Evolutionary conservation across 2,888 invertebrate species (phyloP), one percentile per base, ranked within the genome.

Genomic region (Bursaphelenchus okinawaensis): DNA sequence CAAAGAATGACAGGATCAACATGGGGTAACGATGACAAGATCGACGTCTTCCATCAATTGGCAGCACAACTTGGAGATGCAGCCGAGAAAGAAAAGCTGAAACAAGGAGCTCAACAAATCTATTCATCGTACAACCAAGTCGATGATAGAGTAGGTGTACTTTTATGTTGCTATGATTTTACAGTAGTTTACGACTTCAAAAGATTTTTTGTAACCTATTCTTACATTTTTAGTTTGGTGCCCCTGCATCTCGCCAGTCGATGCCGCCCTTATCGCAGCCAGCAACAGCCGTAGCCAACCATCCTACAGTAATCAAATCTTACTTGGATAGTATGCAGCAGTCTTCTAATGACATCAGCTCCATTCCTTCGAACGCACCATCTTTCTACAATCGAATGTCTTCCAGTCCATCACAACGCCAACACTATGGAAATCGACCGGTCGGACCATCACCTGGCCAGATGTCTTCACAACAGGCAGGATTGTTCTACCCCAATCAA

Each of bases 291-390:
- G 16, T 26, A 1, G 56, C 62, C n/a, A 66, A 9, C 50, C 56
- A 63, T 28, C 50, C 58, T 16, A 27, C 63, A 9, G 50, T 63
- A 20, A 62, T 62, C 62, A 62, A 62, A 27, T 26, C 26, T 16
- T 62, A 62, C 24, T 27, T 62, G 23, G 62, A 62, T 16, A 31
- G 31, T 16, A 62, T 62, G 62, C 62, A 59, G n/a, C 40, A 31
- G 59, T n/a, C 40, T 16, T 40, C 56, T 26, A 56, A 56, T 22
- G 56, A 56, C 26, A 24, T 23, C 26, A 26, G 26, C 12, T 12
- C 26, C 1, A 6, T 40, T 12, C n/a, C n/a, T 16, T n/a, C 40
- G 24, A 56, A 56, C 19, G n/a, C 16, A 27, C 12, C n/a, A 3
- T 22, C 56, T 16, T 24, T 56, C 26, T 56, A n/a, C n/a, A 56